A percentile compares a stretch with the other conserved stretches of the same genome.
Evolutionary conservation across 2,888 invertebrate genomes (phyloP).

Genomic region (Thymelicus acteon): DNA sequence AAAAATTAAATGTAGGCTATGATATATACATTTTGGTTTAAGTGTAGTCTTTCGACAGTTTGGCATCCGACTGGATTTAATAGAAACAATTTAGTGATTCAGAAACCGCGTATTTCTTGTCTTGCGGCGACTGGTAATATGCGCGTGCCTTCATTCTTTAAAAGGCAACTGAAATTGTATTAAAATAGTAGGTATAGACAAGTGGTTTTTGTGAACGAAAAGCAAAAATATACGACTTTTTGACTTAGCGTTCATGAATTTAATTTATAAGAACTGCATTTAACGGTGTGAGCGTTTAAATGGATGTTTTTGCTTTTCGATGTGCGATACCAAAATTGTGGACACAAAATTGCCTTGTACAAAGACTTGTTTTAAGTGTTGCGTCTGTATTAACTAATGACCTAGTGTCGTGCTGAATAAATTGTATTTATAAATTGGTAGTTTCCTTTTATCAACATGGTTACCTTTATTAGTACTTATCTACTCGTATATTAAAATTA

Average conservation of each 20-base stretch:
- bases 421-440: constrained; percentile 39
- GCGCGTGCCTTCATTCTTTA: background rate
- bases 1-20: too few relatives aligned
- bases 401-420: constrained; percentile 43
- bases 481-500: too few relatives aligned
- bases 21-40: too few relatives aligned
- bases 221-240: constrained; percentile 7
- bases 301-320: constrained; percentile 16
- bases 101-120: background rate
- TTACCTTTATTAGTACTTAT: too few relatives aligned
- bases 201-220: constrained; percentile 4
- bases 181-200: constrained; percentile 10
- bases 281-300: background rate
- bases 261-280: constrained; percentile 8
- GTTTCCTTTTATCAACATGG: constrained; percentile 15
- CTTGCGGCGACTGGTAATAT: background rate
- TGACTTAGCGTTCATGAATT: constrained; percentile 7
- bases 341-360: constrained; percentile 72
- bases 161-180: background rate
- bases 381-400: constrained; percentile 39
- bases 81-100: too few relatives aligned
- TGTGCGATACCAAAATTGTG: constrained; percentile 12
- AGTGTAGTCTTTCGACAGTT: too few relatives aligned
- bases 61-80: too few relatives aligned
- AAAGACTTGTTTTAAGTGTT: constrained; percentile 71